Evolutionary conservation across 2,888 invertebrate genomes (phyloP).

Genomic region (Calliopum simillimum): DNA sequence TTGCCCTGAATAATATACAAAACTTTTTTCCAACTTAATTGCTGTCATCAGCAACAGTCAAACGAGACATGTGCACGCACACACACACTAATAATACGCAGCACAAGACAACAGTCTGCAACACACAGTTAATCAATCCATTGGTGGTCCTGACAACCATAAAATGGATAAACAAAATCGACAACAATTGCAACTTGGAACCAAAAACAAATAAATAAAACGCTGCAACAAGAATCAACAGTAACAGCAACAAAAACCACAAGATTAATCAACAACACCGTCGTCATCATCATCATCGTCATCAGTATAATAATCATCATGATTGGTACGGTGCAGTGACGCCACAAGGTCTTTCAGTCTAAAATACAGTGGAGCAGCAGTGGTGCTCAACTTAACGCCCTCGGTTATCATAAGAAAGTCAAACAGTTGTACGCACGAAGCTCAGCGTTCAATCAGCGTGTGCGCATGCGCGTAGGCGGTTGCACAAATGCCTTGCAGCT

Average conservation of each 20-base stretch:
- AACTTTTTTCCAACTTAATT: too few relatives aligned
- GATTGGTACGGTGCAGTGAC: background rate
- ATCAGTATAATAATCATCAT: background rate
- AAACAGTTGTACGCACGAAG: constrained; percentile 25
- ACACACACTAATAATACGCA: background rate
- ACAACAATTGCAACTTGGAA: constrained; percentile 32
- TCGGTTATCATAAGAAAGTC: constrained; percentile 1
- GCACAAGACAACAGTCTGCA: background rate
- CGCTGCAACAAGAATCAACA: constrained; percentile 13
- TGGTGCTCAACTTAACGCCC: constrained; percentile 13
- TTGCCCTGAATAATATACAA: too few relatives aligned
- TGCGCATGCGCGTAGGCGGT: constrained; percentile 36
- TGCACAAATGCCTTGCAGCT: constrained; percentile 18
- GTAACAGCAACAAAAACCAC: background rate
- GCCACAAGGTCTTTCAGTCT: constrained; percentile 16
- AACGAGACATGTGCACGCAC: constrained; percentile 5
- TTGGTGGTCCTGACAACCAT: constrained; percentile 31
- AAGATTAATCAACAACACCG: constrained; percentile 5
- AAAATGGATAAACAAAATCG: constrained; percentile 23
- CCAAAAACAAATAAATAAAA: constrained; percentile 34
- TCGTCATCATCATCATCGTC: background rate
- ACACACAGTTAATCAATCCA: constrained; percentile 34
- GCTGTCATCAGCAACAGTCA: constrained; percentile 2
- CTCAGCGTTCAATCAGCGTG: constrained; percentile 9
- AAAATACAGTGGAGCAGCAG: background rate